Conservation (phyloP, 2,113 vertebrate species). For the Oreochromis aureus region DNA sequence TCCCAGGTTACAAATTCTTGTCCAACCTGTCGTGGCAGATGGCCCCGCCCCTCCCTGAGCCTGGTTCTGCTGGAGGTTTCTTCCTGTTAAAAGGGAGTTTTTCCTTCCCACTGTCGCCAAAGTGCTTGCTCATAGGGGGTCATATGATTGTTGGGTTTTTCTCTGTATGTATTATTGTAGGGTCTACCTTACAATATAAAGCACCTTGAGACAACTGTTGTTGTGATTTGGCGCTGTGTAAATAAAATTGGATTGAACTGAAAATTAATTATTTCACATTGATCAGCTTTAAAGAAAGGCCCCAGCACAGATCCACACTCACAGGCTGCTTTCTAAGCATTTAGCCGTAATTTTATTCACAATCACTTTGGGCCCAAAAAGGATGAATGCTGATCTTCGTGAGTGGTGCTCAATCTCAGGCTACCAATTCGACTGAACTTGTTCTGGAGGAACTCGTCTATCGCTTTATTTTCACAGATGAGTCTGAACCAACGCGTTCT, state of each 20-base stretch:
- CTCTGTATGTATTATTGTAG: neutral
- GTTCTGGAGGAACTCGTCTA: neutral
- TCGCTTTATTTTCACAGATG: conserved; percentile 3
- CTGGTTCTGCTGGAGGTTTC: rapidly evolving
- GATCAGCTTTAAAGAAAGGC: neutral
- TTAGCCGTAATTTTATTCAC: neutral
- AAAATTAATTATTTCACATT: neutral
- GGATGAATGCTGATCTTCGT: neutral
- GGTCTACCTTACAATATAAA: neutral
- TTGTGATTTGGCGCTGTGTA: rapidly evolving
- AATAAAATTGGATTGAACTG: neutral
- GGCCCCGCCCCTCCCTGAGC: neutral
- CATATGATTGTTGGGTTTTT: rapidly evolving
- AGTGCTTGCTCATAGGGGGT: neutral
- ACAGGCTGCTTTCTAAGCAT: neutral
- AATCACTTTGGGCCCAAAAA: neutral
- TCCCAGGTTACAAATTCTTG: too few species aligned
- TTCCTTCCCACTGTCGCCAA: neutral
- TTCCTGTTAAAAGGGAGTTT: neutral
- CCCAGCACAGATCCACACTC: neutral
- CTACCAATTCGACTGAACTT: neutral
- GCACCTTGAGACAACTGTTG: neutral
- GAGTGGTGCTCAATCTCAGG: neutral
- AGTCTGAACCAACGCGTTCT: conserved; percentile 5
- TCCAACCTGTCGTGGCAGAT: neutral